A percentile compares a stretch with the other conserved stretches of the same genome.
Evolutionary conservation across 35 echinoderm and acorn worm genomes (phyloP).

Genomic region (Lytechinus pictus): DNA sequence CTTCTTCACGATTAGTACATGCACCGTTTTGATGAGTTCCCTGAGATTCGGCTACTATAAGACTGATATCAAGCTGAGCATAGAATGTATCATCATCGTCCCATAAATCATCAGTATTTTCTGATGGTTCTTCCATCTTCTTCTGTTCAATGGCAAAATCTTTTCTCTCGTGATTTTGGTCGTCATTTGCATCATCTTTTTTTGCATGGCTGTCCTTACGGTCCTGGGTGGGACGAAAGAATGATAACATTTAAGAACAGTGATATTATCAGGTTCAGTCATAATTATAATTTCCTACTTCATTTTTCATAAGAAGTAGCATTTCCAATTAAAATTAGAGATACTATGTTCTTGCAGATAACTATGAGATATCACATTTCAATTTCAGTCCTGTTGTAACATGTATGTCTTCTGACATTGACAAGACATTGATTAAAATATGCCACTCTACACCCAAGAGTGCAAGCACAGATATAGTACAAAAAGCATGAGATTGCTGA

Average conservation of each 20-base stretch:
- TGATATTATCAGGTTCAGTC: not conserved
- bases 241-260: not conserved
- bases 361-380: no score
- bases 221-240: not conserved
- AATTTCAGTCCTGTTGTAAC: no score
- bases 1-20: not conserved
- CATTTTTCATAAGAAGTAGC: no score
- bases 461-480: no score
- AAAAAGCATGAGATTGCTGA: no score
- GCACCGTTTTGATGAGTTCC: not conserved
- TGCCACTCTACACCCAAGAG: no score
- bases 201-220: not conserved
- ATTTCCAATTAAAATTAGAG: no score
- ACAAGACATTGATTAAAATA: no score
- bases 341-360: no score
- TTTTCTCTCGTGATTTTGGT: conserved; percentile 21
- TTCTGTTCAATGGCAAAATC: not conserved
- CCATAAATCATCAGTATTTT: conserved; percentile 29
- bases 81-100: conserved; percentile 59
- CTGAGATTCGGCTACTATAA: conserved; percentile 52
- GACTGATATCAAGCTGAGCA: conserved; percentile 55
- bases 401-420: no score
- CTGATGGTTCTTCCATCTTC: not conserved
- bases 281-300: no score
- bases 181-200: not conserved